Conservation (phyloP, 2,797 vertebrate species). For the Danio jaintianensis region DNA sequence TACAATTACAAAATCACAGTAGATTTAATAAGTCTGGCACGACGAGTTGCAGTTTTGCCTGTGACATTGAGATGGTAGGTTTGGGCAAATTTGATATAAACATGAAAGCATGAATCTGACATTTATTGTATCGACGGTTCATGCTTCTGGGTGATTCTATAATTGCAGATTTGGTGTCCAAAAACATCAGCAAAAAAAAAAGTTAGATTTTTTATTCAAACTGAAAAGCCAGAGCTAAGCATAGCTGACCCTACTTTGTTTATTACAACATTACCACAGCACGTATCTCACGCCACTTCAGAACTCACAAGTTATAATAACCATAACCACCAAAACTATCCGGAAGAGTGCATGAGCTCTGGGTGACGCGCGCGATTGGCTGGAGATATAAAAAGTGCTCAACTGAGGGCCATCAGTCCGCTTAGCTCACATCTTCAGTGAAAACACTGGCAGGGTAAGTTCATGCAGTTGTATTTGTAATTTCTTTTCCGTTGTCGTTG, state of each 20-base stretch:
- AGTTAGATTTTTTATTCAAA: too few relatives aligned
- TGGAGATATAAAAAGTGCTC: neutral
- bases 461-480: neutral
- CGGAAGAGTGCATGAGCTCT: neutral
- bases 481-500: neutral
- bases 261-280: neutral
- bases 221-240: neutral
- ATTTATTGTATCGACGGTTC: too few relatives aligned
- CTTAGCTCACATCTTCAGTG: neutral
- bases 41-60: too few relatives aligned
- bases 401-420: neutral
- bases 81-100: too few relatives aligned
- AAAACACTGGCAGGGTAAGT: neutral
- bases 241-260: neutral
- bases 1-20: too few relatives aligned
- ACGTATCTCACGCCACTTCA: neutral
- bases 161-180: too few relatives aligned
- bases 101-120: too few relatives aligned
- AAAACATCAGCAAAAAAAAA: too few relatives aligned
- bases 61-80: too few relatives aligned
- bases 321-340: neutral
- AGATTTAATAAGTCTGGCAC: too few relatives aligned
- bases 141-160: too few relatives aligned
- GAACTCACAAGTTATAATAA: neutral
- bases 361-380: neutral